Evolutionary conservation across 1,140 invertebrate genomes (phyloP).

Genomic region (Drosophila lowei): DNA sequence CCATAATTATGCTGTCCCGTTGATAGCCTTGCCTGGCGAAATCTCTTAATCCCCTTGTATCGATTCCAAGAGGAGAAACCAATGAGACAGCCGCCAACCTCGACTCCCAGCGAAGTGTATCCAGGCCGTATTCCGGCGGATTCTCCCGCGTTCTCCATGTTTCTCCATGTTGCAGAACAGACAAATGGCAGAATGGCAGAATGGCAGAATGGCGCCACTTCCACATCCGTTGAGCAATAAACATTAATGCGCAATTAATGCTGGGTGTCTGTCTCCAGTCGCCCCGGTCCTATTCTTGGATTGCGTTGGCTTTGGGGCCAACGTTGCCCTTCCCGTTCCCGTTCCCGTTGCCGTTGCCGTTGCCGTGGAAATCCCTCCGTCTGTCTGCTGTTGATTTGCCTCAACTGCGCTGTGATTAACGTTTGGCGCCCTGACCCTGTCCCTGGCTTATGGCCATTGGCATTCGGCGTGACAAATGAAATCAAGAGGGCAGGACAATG

Average conservation of each 20-base stretch:
- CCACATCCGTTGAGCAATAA: constrained; percentile 75
- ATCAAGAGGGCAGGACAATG: constrained; percentile 24
- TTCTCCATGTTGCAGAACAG: constrained; percentile 20
- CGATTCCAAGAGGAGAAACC: constrained; percentile 19
- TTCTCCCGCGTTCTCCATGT: constrained; percentile 16
- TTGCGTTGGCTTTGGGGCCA: too few relatives aligned
- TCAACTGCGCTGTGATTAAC: constrained; percentile 65
- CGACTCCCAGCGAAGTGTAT: constrained; percentile 32
- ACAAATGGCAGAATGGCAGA: constrained; percentile 66
- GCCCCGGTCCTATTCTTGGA: too few relatives aligned
- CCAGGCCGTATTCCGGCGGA: constrained; percentile 34
- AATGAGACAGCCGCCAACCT: constrained; percentile 37
- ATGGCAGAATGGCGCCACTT: constrained; percentile 75
- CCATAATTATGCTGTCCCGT: constrained; percentile 13
- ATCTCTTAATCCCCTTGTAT: constrained; percentile 48
- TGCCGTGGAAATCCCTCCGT: not conserved
- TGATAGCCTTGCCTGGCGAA: constrained; percentile 12
- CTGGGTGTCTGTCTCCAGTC: constrained; percentile 57
- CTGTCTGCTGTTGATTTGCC: constrained; percentile 70
- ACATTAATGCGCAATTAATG: constrained; percentile 81
- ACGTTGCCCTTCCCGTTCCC: too few relatives aligned
- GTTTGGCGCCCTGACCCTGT: constrained; percentile 48
- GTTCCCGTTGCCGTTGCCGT: too few relatives aligned
- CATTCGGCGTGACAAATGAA: constrained; percentile 35
- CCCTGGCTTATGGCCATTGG: constrained; percentile 57